Base-by-base conservation (phyloP, 2,888 invertebrate species). In the Thera obeliscata region DNA sequence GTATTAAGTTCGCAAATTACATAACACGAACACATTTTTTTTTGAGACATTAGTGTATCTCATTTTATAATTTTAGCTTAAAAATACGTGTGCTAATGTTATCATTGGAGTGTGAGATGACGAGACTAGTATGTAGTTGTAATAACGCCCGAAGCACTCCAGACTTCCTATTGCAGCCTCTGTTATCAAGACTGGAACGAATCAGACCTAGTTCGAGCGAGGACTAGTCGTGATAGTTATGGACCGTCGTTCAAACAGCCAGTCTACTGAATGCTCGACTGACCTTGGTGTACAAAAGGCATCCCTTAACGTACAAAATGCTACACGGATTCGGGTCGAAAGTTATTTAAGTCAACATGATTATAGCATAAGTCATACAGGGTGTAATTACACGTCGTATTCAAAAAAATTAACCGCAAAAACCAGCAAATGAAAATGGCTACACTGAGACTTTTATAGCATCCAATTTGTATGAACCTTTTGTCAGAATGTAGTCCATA, bases 101-200 rank as follows among this genome's bases (percentile, higher is more conserved):
- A 55, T 64, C 58, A 57, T 57, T 57, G 35, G 61, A 49, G 41
- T 52, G 56, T 49, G 56, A 46, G 43, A 46, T 81, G 22, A 82
- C 79, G 85, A 83, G 89, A 89, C 89, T 89, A 89, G 89, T 85
- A 83, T 82, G 84, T 81, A 76, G 54, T 54, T 54, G n/a, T 12
- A 88, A 83, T 84, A 88, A 87, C 52, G 58, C 9, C 62, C 12
- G 35, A 55, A 46, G 54, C 54, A 33, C 61, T 61, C 33, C 8
- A 49, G 9, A 54, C 9, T 33, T 8, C 33, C 43, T 9, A n/a
- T n/a, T 12, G 38, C 41, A 56, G 36, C 12, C 38, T 12, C 6
- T 12, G 12, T 8, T 7, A 52, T 33, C 9, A 50, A 5, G 6
- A 50, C 52, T 52, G 9, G 9, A 55, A 55, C 35, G 7, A 36